phyloP scores from a whole-genome alignment of 2,113 vertebrate genomes.

The Bos indicus region DNA sequence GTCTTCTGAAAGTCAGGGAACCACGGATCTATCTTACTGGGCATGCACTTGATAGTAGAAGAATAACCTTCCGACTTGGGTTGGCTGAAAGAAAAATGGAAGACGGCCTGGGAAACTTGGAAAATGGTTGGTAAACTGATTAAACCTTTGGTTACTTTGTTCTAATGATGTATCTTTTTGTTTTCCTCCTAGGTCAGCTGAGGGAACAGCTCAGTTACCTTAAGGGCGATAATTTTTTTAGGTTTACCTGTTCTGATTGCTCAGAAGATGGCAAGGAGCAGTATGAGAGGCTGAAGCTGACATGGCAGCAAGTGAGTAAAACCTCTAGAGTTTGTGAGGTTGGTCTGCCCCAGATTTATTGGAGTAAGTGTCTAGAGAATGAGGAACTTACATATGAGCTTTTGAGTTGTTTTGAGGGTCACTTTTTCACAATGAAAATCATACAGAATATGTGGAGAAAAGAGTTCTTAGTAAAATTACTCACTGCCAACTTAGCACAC shows the following conservation, averaged over 20 bases:
- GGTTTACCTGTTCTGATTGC: constrained; percentile 91
- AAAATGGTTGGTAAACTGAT: background rate
- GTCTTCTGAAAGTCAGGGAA: background rate
- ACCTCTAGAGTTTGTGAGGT: background rate
- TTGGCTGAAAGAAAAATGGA: background rate
- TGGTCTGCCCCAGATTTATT: background rate
- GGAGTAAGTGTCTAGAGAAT: background rate
- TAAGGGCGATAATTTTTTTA: constrained; percentile 99
- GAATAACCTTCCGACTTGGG: background rate
- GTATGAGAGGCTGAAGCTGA: constrained; percentile 94
- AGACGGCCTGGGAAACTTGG: background rate
- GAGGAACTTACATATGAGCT: background rate
- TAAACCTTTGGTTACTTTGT: background rate
- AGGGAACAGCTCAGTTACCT: constrained; percentile 94
- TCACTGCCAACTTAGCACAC: background rate
- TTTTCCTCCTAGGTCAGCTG: constrained; percentile 88
- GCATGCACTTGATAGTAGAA: background rate
- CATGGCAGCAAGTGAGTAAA: constrained; percentile 92
- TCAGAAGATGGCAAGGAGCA: constrained; percentile 94
- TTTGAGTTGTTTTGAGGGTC: background rate
- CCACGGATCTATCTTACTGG: background rate
- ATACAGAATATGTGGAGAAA: background rate
- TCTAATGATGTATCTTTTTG: constrained; percentile 28
- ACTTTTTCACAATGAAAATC: background rate
- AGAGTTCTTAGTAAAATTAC: background rate